A percentile compares a stretch with the other conserved stretches of the same genome.
Conservation (phyloP, 2,797 vertebrate species). For the Spinus olivaceus region DNA sequence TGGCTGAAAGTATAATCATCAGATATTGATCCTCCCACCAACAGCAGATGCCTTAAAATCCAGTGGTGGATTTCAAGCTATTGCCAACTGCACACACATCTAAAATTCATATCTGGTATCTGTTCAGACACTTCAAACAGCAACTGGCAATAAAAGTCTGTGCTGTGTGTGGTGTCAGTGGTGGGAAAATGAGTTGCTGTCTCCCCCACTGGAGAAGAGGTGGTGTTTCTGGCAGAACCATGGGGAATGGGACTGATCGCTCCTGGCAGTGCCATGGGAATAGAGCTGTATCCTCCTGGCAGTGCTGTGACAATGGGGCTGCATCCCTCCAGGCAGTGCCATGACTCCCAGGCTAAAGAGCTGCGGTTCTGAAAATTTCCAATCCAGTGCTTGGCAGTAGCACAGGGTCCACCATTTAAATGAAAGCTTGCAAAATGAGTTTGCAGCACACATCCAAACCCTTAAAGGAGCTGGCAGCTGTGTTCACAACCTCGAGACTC, state of each 20-base stretch:
- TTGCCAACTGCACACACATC: neutral
- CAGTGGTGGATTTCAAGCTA: neutral
- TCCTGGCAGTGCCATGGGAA: too few relatives aligned
- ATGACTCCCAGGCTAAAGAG: neutral
- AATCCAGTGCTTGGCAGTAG: neutral
- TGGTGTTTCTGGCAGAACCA: neutral
- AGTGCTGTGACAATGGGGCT: too few relatives aligned
- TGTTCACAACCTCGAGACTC: neutral
- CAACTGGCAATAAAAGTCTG: neutral
- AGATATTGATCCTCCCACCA: slow-evolving; percentile 15
- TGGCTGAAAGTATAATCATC: neutral
- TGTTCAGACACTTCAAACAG: neutral
- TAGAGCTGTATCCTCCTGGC: too few relatives aligned
- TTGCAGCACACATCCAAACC: neutral
- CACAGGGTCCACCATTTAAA: neutral
- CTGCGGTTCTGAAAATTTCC: neutral
- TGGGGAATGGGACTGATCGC: neutral
- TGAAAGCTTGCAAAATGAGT: neutral
- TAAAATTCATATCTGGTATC: neutral
- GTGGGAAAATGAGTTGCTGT: neutral
- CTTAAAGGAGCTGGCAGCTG: neutral
- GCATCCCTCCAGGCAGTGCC: neutral
- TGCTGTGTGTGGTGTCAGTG: neutral
- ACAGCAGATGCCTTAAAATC: slow-evolving; percentile 9
- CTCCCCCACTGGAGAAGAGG: neutral